Evolutionary conservation across 2,797 vertebrate genomes (phyloP).

Genomic region (Leptoclinus maculatus): DNA sequence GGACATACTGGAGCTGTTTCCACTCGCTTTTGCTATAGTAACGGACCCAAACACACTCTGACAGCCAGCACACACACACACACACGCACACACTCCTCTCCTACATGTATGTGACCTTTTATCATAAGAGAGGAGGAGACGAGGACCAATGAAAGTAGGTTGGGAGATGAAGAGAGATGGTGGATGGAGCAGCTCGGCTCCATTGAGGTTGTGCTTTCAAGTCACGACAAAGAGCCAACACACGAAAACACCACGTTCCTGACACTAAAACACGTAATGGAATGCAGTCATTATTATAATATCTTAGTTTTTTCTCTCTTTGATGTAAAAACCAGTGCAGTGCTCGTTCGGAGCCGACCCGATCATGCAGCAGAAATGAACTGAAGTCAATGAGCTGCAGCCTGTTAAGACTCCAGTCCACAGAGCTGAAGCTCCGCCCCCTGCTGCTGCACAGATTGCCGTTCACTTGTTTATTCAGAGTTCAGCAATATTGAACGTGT

Average conservation of each 20-base stretch:
- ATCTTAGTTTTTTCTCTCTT: background rate
- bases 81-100: background rate
- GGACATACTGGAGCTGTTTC: constrained; percentile 22
- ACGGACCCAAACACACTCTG: constrained; percentile 45
- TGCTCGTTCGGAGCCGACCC: too few relatives aligned
- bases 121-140: constrained; percentile 6
- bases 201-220: background rate
- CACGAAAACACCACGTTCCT: background rate
- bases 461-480: too few relatives aligned
- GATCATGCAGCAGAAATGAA: too few relatives aligned
- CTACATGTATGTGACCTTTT: constrained; percentile 10
- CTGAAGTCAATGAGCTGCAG: too few relatives aligned
- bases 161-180: background rate
- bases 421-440: too few relatives aligned
- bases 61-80: background rate
- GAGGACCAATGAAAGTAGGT: background rate
- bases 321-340: background rate
- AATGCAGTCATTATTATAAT: background rate
- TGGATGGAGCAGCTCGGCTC: constrained; percentile 2
- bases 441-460: too few relatives aligned
- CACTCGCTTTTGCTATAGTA: constrained; percentile 39
- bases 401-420: too few relatives aligned
- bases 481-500: too few relatives aligned
- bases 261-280: constrained; percentile 7
- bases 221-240: background rate